phyloP scores from a whole-genome alignment of 2,888 invertebrate genomes.

The Petrolisthes manimaculis region DNA sequence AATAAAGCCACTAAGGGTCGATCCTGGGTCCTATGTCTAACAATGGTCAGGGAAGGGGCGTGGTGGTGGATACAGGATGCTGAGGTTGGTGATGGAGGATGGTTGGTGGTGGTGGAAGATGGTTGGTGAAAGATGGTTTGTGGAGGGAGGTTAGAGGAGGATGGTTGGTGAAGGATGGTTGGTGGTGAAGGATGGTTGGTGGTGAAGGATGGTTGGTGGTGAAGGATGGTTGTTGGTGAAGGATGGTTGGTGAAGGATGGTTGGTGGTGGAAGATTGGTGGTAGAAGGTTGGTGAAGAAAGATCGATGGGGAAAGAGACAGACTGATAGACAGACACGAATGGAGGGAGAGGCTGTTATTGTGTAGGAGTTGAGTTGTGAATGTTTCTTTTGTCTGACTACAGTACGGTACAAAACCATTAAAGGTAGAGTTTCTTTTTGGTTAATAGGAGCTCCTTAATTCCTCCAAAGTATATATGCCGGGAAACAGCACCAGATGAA shows the following conservation, averaged over 20 bases:
- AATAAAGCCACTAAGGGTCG: background rate
- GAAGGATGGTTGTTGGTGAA: background rate
- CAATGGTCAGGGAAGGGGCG: background rate
- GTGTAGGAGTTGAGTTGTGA: too few species aligned
- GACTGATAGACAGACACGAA: conserved; percentile 8
- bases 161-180: background rate
- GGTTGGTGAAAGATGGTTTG: background rate
- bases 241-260: background rate
- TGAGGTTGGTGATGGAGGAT: background rate
- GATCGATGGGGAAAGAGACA: conserved; percentile 4
- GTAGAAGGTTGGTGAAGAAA: background rate
- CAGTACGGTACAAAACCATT: background rate
- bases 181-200: background rate
- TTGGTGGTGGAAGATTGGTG: too few species aligned
- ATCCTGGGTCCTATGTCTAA: background rate
- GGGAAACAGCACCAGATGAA: too few species aligned
- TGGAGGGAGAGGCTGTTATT: background rate
- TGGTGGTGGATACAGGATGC: background rate
- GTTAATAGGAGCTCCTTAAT: too few species aligned
- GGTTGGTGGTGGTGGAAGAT: background rate
- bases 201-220: too few species aligned
- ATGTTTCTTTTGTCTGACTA: too few species aligned
- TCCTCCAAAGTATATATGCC: too few species aligned
- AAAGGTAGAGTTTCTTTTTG: background rate
- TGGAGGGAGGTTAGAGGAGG: background rate